Base-by-base conservation (phyloP, 1,140 invertebrate species). In the Metaphire vulgaris region DNA sequence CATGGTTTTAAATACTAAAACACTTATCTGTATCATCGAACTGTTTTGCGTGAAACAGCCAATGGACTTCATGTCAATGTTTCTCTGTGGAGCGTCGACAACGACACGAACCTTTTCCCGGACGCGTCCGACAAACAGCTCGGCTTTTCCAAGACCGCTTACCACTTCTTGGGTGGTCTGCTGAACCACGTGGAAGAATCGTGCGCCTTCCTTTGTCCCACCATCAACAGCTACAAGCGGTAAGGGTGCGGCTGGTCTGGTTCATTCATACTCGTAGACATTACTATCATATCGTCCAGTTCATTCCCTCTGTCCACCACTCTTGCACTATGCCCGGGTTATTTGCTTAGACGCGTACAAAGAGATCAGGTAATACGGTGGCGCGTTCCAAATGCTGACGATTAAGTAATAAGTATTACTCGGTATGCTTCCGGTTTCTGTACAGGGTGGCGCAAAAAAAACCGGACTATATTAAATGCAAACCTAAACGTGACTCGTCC, bases 141-240 rank as follows among this genome's bases (percentile, higher is more conserved):
- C 16, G 77, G 77, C 2, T 28, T 78, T 26, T 78, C 77, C 16
- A 56, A 74, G 33, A 29, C 70, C 28, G 77, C 73, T 12, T 67
- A 70, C 30, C 34, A 78, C 69, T 78, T 78, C 56, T 28, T 78
- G 12, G 77, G 77, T 14, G 77, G 77, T 30, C 74, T 78, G 14
- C 29, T 75, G 67, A 30, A 71, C 0, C 77, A 78, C 69, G 77
- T 67, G 28, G 16, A n/a, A 33, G 74, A 31, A 2, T 78, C 77
- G 1, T 78, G 77, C 33, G 77, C 77, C n/a, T 21, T 78, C 33
- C 65, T 78, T 65, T 78, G 77, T 72, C 72, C 77, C 1, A 78
- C 77, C 12, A 74, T 78, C 30, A 78, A 78, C 69, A 78, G 77
- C 66, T 78, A 78, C 74, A 78, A 78, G 67, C 76, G 77, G 77